phyloP scores from a whole-genome alignment of 2,113 vertebrate genomes.

The Diglossa brunneiventris region DNA sequence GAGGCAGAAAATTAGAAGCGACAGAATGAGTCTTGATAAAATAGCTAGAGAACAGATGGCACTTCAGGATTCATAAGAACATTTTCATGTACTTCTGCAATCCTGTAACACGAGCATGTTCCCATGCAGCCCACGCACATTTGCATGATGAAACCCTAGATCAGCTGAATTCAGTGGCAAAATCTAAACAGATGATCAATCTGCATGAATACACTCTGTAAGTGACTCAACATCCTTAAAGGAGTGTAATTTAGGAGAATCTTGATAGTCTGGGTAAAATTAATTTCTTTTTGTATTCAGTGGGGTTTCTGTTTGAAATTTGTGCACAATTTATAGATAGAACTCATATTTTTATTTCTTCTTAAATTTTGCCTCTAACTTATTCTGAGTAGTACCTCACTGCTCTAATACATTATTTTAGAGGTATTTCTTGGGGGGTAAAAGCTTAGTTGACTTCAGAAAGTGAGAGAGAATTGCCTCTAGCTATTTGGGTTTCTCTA shows the following conservation, averaged over 20 bases:
- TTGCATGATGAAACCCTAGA: not conserved
- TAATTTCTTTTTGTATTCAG: not conserved
- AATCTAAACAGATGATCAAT: not conserved
- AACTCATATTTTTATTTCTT: not conserved
- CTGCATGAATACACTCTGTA: not conserved
- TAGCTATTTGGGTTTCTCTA: not conserved
- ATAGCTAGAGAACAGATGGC: constrained; percentile 24
- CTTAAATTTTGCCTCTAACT: not conserved
- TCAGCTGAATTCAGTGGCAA: not conserved
- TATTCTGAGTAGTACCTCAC: not conserved
- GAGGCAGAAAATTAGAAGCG: not conserved
- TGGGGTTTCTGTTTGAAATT: not conserved
- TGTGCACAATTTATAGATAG: not conserved
- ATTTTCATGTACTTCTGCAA: not conserved
- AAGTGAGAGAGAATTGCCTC: not conserved
- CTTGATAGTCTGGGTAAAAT: not conserved
- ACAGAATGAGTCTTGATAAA: not conserved
- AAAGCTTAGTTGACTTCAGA: not conserved
- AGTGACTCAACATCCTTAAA: not conserved
- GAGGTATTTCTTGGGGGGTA: not conserved
- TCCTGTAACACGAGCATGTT: not conserved
- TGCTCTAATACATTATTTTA: not conserved
- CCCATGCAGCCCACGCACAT: not conserved
- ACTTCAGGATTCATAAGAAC: not conserved
- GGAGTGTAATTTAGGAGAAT: not conserved